A percentile compares a stretch with the other conserved stretches of the same genome.
phyloP scores from a whole-genome alignment of 2,797 vertebrate species.

The Moxostoma hubbsi region DNA sequence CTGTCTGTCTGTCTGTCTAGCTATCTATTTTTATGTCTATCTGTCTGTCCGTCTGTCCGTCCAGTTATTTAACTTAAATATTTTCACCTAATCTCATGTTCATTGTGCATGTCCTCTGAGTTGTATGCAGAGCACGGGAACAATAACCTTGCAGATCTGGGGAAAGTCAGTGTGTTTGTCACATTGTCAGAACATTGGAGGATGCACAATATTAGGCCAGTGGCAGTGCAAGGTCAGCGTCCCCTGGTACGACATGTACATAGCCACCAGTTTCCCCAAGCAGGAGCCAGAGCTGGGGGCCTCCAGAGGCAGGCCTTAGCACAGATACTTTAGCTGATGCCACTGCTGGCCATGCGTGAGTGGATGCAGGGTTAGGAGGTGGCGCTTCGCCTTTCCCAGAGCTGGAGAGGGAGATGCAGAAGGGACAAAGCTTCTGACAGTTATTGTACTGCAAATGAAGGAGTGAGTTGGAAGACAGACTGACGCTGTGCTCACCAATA shows the following conservation, averaged over 20 bases:
- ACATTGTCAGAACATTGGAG: slow-evolving; percentile 26
- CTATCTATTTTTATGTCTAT: background rate
- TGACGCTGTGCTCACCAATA: background rate
- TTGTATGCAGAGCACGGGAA: background rate
- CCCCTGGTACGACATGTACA: slow-evolving; percentile 49
- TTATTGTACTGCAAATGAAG: slow-evolving; percentile 1
- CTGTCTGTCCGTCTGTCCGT: no score
- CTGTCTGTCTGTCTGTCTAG: background rate
- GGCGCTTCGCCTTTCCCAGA: slow-evolving; percentile 6
- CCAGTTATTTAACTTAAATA: background rate
- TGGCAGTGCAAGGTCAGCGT: background rate
- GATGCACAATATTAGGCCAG: slow-evolving; percentile 20
- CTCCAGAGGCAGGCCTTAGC: slow-evolving; percentile 33
- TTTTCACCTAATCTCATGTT: no score
- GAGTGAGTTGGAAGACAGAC: background rate
- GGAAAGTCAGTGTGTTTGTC: slow-evolving; percentile 36
- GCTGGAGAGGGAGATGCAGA: slow-evolving; percentile 15
- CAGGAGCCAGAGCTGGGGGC: slow-evolving; percentile 16
- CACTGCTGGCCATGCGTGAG: slow-evolving; percentile 52
- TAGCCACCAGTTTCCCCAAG: slow-evolving; percentile 47
- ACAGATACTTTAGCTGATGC: slow-evolving; percentile 48
- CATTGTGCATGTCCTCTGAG: no score
- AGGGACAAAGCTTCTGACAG: slow-evolving; percentile 30
- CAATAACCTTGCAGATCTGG: slow-evolving; percentile 40
- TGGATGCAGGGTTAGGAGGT: slow-evolving; percentile 44